Evolutionary conservation across 2,113 vertebrate species (phyloP).

Genomic region (Hippocampus mohnikei): DNA sequence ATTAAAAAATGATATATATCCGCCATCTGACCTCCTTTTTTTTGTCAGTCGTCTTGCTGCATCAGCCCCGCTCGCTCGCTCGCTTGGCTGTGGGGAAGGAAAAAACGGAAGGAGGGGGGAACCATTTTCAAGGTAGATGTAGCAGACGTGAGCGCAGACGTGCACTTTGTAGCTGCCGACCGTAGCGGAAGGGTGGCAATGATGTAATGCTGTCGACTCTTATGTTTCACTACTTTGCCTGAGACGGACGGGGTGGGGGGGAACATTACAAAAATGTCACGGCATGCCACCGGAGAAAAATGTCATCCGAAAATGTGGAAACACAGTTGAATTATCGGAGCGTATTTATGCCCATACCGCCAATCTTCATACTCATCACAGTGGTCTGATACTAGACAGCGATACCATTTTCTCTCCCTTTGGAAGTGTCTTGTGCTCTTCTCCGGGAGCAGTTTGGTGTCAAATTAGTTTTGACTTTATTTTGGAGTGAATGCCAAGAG

Average conservation of each 20-base stretch:
- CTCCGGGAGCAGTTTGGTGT: too few species aligned
- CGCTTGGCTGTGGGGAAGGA: not conserved
- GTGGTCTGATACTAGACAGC: too few species aligned
- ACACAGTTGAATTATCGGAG: too few species aligned
- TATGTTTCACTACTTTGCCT: too few species aligned
- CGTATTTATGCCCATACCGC: too few species aligned
- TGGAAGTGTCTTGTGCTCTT: too few species aligned
- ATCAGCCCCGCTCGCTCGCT: slow-evolving; percentile 14
- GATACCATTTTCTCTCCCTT: too few species aligned
- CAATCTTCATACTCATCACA: too few species aligned
- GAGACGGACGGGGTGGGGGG: too few species aligned
- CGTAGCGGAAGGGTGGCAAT: not conserved
- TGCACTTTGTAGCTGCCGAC: not conserved
- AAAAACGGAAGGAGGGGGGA: slow-evolving; percentile 40
- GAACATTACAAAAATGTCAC: not conserved
- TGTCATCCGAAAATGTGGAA: not conserved
- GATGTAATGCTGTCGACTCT: not conserved
- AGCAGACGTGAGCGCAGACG: slow-evolving; percentile 7
- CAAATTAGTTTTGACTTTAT: too few species aligned
- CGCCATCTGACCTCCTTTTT: slow-evolving; percentile 50
- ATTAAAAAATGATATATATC: slow-evolving; percentile 16
- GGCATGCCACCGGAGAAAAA: not conserved
- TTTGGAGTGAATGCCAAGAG: too few species aligned
- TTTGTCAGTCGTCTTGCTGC: slow-evolving; percentile 5
- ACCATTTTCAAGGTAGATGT: slow-evolving; percentile 29